Evolutionary conservation across 2,888 invertebrate genomes (phyloP).

Genomic region (Aporophyla nigra): DNA sequence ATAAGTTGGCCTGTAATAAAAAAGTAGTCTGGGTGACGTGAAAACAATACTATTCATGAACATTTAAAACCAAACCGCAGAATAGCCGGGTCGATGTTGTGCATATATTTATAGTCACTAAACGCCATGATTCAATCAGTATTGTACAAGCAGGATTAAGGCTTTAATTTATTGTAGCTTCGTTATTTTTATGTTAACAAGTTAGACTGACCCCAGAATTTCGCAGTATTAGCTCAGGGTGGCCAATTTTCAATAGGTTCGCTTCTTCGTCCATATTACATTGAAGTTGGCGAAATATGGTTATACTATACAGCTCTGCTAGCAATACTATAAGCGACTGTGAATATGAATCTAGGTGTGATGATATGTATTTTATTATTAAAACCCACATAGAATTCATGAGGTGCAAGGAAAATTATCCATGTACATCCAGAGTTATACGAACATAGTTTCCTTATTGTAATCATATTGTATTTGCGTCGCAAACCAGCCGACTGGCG

Average conservation of each 20-base stretch:
- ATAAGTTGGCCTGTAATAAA: not conserved
- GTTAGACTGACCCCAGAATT: too few species aligned
- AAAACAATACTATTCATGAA: slow-evolving; percentile 32
- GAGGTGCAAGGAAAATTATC: slow-evolving; percentile 4
- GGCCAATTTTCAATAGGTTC: not conserved
- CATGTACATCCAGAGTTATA: slow-evolving; percentile 9
- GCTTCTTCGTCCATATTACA: not conserved
- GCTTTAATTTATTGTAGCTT: slow-evolving; percentile 3
- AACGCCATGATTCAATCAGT: slow-evolving; percentile 24
- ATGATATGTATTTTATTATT: not conserved
- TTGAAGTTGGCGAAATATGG: not conserved
- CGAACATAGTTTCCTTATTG: slow-evolving; percentile 46
- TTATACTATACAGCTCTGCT: not conserved
- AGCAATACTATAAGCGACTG: not conserved
- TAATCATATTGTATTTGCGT: slow-evolving; percentile 34
- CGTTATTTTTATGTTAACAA: not conserved
- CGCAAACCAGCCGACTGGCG: not conserved
- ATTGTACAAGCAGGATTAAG: slow-evolving; percentile 9
- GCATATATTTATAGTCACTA: slow-evolving; percentile 31
- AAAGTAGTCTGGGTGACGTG: slow-evolving; percentile 10
- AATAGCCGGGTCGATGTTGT: slow-evolving; percentile 17
- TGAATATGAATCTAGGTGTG: not conserved
- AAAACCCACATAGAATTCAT: not conserved
- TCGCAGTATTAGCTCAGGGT: not conserved
- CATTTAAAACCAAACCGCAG: slow-evolving; percentile 36